Evolutionary conservation across 1,140 invertebrate species (phyloP).

Genomic region (Habropoda laboriosa): DNA sequence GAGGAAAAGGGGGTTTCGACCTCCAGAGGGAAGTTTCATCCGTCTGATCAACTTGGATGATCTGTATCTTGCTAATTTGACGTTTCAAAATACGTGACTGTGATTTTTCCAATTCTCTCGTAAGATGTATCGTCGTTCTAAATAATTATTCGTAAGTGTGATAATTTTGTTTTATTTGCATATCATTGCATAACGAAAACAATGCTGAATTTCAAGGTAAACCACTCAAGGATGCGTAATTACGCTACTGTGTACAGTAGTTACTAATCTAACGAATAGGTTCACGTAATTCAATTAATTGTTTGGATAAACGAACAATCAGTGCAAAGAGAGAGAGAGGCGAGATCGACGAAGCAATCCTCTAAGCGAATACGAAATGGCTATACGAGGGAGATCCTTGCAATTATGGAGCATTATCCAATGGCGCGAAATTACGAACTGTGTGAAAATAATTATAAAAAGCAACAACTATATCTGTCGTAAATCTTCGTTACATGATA

Average conservation of each 20-base stretch:
- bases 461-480: no score
- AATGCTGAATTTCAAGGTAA: no score
- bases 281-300: constrained; percentile 51
- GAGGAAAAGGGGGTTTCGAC: constrained; percentile 22
- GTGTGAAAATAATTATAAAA: neutral
- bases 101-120: neutral
- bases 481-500: no score
- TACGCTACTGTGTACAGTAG: neutral
- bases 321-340: neutral
- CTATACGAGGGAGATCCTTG: neutral
- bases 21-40: constrained; percentile 54
- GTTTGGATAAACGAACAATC: constrained; percentile 45
- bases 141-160: no score
- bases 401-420: neutral
- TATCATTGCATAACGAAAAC: no score
- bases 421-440: constrained; percentile 9
- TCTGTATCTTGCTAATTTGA: constrained; percentile 8
- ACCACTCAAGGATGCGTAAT: no score
- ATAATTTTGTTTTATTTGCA: no score
- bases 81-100: neutral
- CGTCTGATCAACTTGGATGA: constrained; percentile 18
- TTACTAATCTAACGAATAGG: neutral
- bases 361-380: constrained; percentile 26
- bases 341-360: constrained; percentile 49
- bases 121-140: no score